Base-by-base conservation (phyloP, 2,113 vertebrate genomes). In the Pterocles gutturalis region DNA sequence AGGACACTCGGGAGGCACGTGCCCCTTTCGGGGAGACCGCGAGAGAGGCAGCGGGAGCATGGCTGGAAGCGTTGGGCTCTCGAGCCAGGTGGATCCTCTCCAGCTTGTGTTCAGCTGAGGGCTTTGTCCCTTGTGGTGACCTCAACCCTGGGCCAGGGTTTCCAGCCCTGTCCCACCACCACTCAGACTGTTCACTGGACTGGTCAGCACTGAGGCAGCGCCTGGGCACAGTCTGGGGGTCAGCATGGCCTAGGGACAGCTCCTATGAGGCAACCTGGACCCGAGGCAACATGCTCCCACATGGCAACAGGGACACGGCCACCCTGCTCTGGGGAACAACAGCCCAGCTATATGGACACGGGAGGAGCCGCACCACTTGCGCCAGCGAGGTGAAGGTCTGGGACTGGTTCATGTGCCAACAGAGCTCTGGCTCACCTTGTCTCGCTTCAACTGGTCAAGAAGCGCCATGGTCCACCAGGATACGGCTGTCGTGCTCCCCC, bases 271-370 rank as follows among this genome's bases (percentile, higher is more conserved):
- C 61, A 66, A 17, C 6, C 8, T 1, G 29, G 67, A 26, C 53
- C 31, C 28, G 9, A 45, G 24, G 36, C 24, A 61, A 6, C 3
- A 28, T 6, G 31, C 34, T 51, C 26, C 34, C 51, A 25, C 1
- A 1, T 55, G 10, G 10, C 25, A 51, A 22, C 0, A 0, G 43
- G n/a, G 43, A 49, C 12, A 29, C 0, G 18, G 26, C 17, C 57
- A 54, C 51, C 15, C 18, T 17, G 31, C 46, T 2, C 45, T 11
- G 7, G 13, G 17, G 26, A 36, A 49, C 0, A 5, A 54, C 16
- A 77, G 14, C 38, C 58, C 13, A n/a, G n/a, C 16, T 38, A 38
- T 21, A 31, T 0, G 10, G 53, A 53, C n/a, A 21, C 46, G 17
- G 49, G 41, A 31, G 5, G 24, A 87, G 31, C 43, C 54, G n/a